Evolutionary conservation across 2,888 invertebrate species (phyloP), one percentile per base, ranked within the genome.

Genomic region (Nymphalis urticae): DNA sequence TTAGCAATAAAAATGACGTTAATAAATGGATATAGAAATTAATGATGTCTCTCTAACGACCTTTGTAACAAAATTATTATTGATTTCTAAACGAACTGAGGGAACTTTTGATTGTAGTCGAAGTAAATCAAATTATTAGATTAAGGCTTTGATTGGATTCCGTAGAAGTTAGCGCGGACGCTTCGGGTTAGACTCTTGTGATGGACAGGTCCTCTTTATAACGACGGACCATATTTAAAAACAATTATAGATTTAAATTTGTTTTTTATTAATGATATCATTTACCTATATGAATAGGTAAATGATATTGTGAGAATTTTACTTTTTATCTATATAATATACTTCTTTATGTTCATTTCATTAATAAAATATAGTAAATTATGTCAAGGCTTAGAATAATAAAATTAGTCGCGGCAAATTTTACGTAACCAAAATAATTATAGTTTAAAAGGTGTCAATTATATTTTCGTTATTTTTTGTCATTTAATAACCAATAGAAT

Each of bases 81-180:
- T 67, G 66, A 72, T 70, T 67, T 62, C 61, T 58, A 64, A 64
- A 60, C 27, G 42, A 42, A 51, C 17, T n/a, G 51, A 42, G n/a
- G 42, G 73, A 77, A 77, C 74, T 78, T 75, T 76, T 75, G 72
- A 77, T 76, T 79, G 75, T 76, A 75, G 76, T 71, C 72, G 71
- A 73, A 77, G 73, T 79, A 79, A 78, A 81, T 80, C 77, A 79
- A 79, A 79, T 81, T 79, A 81, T 79, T 76, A 75, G 75, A 79
- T 82, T 82, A 80, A 69, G 74, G 77, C 75, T 82, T 81, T 81
- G 77, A 82, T 80, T 78, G 77, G 76, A 79, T 80, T 80, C 69
- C 61, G 65, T 66, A 66, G 73, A 77, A 79, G 79, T 79, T 78
- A 73, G 73, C 74, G 65, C 71, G 72, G 68, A 71, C 62, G 62